A percentile compares a stretch with the other conserved stretches of the same genome.
phyloP scores from a whole-genome alignment of 2,797 vertebrate genomes.

The Anguilla megastoma region DNA sequence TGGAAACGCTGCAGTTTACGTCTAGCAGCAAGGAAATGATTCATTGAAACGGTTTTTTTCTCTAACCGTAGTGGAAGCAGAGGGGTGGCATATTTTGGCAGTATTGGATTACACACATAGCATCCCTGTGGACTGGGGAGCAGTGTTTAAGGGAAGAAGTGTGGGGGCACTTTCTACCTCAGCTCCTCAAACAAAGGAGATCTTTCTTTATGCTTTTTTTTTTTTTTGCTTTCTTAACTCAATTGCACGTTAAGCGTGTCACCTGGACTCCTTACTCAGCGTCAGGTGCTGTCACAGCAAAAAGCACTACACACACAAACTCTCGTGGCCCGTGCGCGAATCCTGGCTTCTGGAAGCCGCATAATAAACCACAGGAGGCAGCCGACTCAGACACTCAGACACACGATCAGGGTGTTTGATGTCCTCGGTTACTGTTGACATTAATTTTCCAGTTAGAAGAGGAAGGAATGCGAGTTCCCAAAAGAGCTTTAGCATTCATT shows the following conservation, averaged over 20 bases:
- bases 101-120: slow-evolving; percentile 13
- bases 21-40: not conserved
- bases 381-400: not conserved
- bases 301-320: not conserved
- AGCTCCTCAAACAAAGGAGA: not conserved
- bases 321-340: not conserved
- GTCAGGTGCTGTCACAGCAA: not conserved
- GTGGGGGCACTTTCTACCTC: not conserved
- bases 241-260: not conserved
- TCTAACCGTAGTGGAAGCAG: not conserved
- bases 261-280: not conserved
- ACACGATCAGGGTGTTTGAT: not conserved
- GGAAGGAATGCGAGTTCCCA: not conserved
- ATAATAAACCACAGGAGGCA: not conserved
- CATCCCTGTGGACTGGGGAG: slow-evolving; percentile 5
- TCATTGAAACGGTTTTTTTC: not conserved
- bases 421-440: not conserved
- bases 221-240: not conserved
- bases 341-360: not conserved
- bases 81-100: slow-evolving; percentile 21
- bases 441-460: not conserved
- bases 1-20: slow-evolving; percentile 39
- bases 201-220: not conserved
- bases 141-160: not conserved
- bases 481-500: not conserved